phyloP scores from a whole-genome alignment of 1,140 invertebrate genomes.

The Caenorhabditis inopinata region DNA sequence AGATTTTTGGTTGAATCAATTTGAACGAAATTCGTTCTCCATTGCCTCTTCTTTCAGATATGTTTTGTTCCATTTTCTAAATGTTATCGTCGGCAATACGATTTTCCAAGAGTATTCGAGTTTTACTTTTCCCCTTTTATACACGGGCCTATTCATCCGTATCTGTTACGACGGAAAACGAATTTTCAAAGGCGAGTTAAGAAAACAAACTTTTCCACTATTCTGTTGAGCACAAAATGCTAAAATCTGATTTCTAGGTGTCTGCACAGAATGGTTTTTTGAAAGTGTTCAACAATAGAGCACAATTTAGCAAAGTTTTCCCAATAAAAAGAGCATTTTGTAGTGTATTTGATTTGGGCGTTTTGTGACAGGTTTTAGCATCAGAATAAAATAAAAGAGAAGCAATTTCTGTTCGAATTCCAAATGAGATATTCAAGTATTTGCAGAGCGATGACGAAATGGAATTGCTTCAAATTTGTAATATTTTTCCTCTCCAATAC shows the following conservation, averaged over 20 bases:
- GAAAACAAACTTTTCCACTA: no score
- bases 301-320: no score
- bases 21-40: no score
- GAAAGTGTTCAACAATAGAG: not conserved
- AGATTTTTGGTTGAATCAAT: no score
- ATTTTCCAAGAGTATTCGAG: no score
- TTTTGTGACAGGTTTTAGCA: no score
- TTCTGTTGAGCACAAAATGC: not conserved
- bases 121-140: not conserved
- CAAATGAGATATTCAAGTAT: conserved; percentile 24
- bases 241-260: not conserved
- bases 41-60: not conserved
- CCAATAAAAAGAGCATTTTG: no score
- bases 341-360: no score
- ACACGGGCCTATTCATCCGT: not conserved
- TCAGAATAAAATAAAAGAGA: no score
- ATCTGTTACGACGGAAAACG: not conserved
- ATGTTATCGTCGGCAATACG: not conserved
- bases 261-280: not conserved
- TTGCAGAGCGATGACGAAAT: conserved; percentile 10
- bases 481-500: not conserved
- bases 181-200: not conserved
- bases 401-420: not conserved
- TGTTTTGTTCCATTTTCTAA: not conserved
- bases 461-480: not conserved